Evolutionary conservation across 2,888 invertebrate genomes (phyloP).

Genomic region (Drosophila affinis): DNA sequence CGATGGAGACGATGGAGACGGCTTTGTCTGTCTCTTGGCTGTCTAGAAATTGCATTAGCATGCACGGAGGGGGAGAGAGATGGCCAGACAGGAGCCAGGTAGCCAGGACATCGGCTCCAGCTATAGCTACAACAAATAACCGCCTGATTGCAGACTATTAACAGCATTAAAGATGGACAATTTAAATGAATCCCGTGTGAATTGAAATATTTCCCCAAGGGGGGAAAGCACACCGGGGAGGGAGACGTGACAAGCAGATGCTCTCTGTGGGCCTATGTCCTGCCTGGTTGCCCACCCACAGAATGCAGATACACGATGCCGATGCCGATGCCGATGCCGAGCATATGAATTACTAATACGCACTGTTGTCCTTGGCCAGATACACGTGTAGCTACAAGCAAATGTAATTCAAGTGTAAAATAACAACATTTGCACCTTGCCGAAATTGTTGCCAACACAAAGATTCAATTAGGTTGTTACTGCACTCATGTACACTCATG

Average conservation of each 20-base stretch:
- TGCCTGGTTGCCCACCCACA: neutral
- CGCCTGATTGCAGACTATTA: slow-evolving; percentile 78
- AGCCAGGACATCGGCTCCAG: slow-evolving; percentile 27
- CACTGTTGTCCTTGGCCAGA: slow-evolving; percentile 56
- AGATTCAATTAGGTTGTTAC: slow-evolving; percentile 41
- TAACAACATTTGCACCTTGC: slow-evolving; percentile 39
- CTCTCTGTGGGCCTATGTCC: neutral
- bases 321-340: slow-evolving; percentile 16
- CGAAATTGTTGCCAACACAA: slow-evolving; percentile 38
- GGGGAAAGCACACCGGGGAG: neutral
- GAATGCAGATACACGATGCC: slow-evolving; percentile 17
- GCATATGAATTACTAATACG: slow-evolving; percentile 74
- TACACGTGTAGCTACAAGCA: slow-evolving; percentile 34
- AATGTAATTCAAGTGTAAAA: slow-evolving; percentile 27
- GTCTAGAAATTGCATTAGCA: slow-evolving; percentile 69
- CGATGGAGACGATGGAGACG: neutral
- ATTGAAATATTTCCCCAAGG: slow-evolving; percentile 57
- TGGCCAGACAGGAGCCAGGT: too few species aligned
- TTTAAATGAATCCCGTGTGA: slow-evolving; percentile 76
- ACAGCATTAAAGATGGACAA: slow-evolving; percentile 74
- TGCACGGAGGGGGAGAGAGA: slow-evolving; percentile 21
- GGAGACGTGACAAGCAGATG: slow-evolving; percentile 6
- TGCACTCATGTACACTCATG: neutral
- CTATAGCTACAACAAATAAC: slow-evolving; percentile 42
- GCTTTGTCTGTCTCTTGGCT: slow-evolving; percentile 13